Conservation (phyloP, 2,113 vertebrate species). For the Apodemus sylvaticus region DNA sequence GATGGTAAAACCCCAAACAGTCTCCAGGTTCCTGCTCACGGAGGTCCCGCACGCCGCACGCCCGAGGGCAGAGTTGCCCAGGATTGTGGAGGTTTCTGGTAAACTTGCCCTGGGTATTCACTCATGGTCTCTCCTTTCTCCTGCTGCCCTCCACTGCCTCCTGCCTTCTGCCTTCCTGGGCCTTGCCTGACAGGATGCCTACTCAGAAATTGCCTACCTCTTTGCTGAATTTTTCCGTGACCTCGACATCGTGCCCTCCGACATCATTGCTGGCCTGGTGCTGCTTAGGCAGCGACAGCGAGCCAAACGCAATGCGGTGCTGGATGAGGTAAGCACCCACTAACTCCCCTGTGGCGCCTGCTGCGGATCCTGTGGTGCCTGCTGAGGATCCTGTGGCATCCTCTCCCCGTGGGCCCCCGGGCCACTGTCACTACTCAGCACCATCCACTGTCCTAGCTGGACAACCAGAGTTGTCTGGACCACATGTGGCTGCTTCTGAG, state of each 20-base stretch:
- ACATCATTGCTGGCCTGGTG: slow-evolving; percentile 98
- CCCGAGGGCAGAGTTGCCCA: background rate
- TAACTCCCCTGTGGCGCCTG: background rate
- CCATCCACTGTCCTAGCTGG: background rate
- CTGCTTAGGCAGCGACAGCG: slow-evolving; percentile 96
- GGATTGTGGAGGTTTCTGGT: fast-evolving
- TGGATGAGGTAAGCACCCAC: slow-evolving; percentile 86
- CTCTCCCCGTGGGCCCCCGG: background rate
- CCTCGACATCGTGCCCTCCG: slow-evolving; percentile 98
- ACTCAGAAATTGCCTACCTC: slow-evolving; percentile 99
- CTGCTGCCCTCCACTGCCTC: slow-evolving; percentile 23
- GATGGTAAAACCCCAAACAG: background rate
- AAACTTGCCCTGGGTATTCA: background rate
- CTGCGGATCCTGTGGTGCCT: background rate
- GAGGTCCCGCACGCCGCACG: background rate
- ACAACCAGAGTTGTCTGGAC: background rate
- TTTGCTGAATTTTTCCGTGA: slow-evolving; percentile 99
- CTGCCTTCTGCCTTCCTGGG: background rate
- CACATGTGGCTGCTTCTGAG: background rate
- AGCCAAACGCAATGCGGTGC: slow-evolving; percentile 93
- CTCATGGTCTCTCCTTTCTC: background rate
- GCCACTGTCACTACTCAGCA: background rate
- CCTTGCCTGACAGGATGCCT: slow-evolving; percentile 91
- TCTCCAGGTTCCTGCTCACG: background rate
- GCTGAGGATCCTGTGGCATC: background rate